Evolutionary conservation across 2,113 vertebrate species (phyloP), one percentile per base, ranked within the genome.

Genomic region (Leiothrix lutea): DNA sequence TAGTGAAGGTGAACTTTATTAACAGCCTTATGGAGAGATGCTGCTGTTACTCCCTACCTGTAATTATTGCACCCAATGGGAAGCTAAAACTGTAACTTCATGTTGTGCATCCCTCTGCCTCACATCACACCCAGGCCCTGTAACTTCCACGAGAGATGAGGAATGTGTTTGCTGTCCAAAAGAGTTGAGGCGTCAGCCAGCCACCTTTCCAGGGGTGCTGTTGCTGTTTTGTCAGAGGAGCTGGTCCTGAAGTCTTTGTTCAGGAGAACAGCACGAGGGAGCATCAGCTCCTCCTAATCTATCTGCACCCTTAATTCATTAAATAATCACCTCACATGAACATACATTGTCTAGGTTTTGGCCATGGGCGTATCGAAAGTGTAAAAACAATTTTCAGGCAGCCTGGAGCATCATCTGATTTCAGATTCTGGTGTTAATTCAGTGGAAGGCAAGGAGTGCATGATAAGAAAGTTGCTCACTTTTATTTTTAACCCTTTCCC

Each of bases 281-380:
- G 93, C 90, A 94, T 90, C 24, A 19, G 62, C 95, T 92, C 84
- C 91, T 95, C 56, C 22, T 79, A 26, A 75, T 88, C 80, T 79
- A 35, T 61, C 91, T 94, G 88, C 90, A 92, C 80, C 96, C 94
- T 96, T 96, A 71, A 97, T 86, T 97, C 96, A 74, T 96, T 95
- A 93, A 92, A 94, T 65, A 87, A 71, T 45, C 95, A 92, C 96
- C 96, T 98, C 85, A 75, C 77, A 92, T 45, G 4, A 92, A 33
- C 3, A 2, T n/a, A 5, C 40, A 62, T 38, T 72, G 86, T 85
- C 80, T 92, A 9, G 56, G 54, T 77, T 93, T 86, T 95, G 80
- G 88, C 88, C 90, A 91, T 17, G 47, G 93, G 93, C 60, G 1
- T 45, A 45, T 74, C 73, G 33, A 71, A 74, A 80, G 77, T 77